These are phyloP conservation scores for Mixornis gularis DNA, from an alignment of 2,113 vertebrate species.

Conservation along the genomic window DNA sequence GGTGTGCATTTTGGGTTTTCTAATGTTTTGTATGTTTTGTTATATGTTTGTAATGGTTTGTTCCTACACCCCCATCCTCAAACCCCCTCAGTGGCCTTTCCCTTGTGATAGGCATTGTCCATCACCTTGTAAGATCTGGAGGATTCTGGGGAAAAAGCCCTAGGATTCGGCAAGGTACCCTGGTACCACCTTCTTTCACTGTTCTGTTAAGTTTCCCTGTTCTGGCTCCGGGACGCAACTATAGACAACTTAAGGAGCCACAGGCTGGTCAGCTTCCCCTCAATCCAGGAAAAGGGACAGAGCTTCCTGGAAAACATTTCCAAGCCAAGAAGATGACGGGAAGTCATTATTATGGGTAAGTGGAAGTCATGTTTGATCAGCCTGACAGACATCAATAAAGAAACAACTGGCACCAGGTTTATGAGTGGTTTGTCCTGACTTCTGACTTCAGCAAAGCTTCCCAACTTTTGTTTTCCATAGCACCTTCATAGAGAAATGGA, in stretches of 20 bases:
- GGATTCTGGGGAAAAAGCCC: no score
- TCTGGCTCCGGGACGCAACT: no score
- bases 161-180: no score
- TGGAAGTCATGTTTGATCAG: neutral
- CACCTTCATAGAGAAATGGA: neutral
- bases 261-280: neutral
- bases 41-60: no score
- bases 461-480: neutral
- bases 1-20: no score
- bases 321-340: neutral
- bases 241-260: neutral
- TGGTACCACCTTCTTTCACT: no score
- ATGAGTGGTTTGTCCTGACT: neutral
- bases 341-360: neutral
- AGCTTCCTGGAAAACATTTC: neutral
- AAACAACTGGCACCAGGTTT: neutral
- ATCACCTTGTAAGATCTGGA: no score
- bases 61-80: no score
- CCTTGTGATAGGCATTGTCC: no score
- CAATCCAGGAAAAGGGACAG: neutral
- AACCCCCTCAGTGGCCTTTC: no score
- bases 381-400: accelerated
- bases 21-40: no score
- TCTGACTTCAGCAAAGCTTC: neutral
- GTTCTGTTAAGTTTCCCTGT: no score